Base-by-base conservation (phyloP, 2,113 vertebrate genomes). In the Heterocephalus glaber region DNA sequence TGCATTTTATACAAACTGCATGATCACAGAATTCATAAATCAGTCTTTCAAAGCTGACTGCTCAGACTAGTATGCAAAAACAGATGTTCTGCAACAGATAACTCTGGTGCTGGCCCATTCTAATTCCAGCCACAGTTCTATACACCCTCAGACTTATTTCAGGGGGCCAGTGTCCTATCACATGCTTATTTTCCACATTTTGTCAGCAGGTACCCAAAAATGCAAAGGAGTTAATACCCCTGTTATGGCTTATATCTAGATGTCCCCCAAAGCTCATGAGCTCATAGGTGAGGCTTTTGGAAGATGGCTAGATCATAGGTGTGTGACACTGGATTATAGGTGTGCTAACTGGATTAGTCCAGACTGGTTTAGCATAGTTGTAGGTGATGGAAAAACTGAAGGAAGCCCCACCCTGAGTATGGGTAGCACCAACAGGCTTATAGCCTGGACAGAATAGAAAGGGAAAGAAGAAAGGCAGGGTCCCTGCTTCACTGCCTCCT, bases 11-110 rank as follows among this genome's bases (percentile, higher is more conserved):
- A 95, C 19, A 96, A 90, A 61, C 66, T 82, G 12, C 24, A 94
- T 60, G 7, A 90, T 61, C 63, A 92, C 33, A 95, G 56, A 89
- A 89, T 70, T 95, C 68, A 82, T 54, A 93, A 89, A 60, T 88
- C 24, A 60, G 35, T 52, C 63, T 84, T 90, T 83, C 80, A 96
- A 93, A 92, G 9, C 26, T 87, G 58, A 85, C 12, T 92, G 44
- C 30, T 86, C 10, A 84, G 63, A 60, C 52, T 56, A 85, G 16
- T 63, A 88, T 60, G 14, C 47, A 83, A 52, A 86, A 95, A 79
- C 19, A 79, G 41, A 68, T 22, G 38, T 49, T 87, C 91, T 91
- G 66, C 5, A 95, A 52, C 24, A n/a, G 30, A 83, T 33, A 83
- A 10, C 6, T 65, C 22, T 49, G 7, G 74, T 80, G 10, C n/a